phyloP scores from a whole-genome alignment of 2,888 invertebrate genomes.

The Folsomia manolachei region DNA sequence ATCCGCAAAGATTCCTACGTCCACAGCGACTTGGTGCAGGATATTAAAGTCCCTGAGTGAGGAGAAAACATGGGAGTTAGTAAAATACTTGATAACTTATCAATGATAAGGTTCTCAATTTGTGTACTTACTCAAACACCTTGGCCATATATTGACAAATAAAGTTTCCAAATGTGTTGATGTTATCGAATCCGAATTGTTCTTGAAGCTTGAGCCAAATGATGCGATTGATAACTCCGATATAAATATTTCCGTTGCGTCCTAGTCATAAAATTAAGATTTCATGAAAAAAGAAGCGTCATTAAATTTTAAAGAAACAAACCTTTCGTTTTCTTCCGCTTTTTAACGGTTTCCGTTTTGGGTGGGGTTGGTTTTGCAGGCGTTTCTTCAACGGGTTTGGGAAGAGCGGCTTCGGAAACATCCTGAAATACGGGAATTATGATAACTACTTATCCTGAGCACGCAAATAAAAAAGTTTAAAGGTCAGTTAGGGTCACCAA shows the following conservation, averaged over 20 bases:
- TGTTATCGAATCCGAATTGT: conserved; percentile 30
- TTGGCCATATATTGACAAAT: conserved; percentile 24
- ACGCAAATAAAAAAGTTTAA: too few relatives aligned
- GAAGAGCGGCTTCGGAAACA: too few relatives aligned
- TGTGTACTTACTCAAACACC: conserved; percentile 29
- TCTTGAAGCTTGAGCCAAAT: conserved; percentile 30
- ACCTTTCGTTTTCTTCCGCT: conserved; percentile 31
- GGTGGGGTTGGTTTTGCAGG: too few relatives aligned
- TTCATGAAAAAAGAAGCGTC: too few relatives aligned
- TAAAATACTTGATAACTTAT: neutral
- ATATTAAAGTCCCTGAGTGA: conserved; percentile 8
- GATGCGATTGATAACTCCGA: conserved; percentile 33
- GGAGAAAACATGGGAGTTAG: neutral
- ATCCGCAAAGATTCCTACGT: neutral
- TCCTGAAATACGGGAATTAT: too few relatives aligned
- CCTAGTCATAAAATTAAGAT: too few relatives aligned
- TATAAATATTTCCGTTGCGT: conserved; percentile 36
- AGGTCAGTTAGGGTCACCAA: too few relatives aligned
- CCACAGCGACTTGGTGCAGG: conserved; percentile 4
- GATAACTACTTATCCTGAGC: neutral
- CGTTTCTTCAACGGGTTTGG: too few relatives aligned
- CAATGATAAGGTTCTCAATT: too few relatives aligned
- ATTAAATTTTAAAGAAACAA: too few relatives aligned
- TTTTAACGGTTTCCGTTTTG: neutral
- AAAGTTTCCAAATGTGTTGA: conserved; percentile 36